Percentiles rank a stretch among this genome's conserved stretches.
These are phyloP conservation scores for Chaetodon trifasciatus DNA, from an alignment of 2,797 vertebrate genomes.

Conservation along the genomic window DNA sequence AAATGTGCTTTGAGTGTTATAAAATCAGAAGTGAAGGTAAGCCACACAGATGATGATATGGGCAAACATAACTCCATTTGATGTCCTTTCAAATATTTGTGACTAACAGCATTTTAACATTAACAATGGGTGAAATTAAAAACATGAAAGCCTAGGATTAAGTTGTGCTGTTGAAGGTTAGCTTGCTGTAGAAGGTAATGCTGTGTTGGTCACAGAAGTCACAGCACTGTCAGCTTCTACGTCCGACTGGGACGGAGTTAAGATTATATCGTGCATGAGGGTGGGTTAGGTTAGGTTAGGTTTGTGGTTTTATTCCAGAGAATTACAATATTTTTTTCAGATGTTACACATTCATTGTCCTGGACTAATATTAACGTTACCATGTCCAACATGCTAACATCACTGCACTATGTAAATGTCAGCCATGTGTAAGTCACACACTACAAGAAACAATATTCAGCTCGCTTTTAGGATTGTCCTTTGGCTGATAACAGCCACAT, in stretches of 20 bases:
- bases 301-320: too few relatives aligned
- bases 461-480: too few relatives aligned
- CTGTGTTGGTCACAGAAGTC: not conserved
- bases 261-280: too few relatives aligned
- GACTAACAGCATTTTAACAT: not conserved
- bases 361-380: not conserved
- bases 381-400: not conserved
- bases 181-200: not conserved
- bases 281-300: too few relatives aligned
- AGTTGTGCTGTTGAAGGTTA: not conserved
- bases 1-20: not conserved
- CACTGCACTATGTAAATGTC: not conserved
- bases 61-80: not conserved
- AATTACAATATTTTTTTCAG: too few relatives aligned
- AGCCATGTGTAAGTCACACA: not conserved
- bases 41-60: not conserved
- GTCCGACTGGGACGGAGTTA: not conserved
- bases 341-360: too few relatives aligned
- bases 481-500: not conserved
- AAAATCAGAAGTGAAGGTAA: not conserved
- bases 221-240: not conserved
- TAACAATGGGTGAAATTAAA: not conserved
- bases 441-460: not conserved
- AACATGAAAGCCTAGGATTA: not conserved
- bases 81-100: not conserved